These are phyloP conservation scores for Hesperophylax magnus DNA, from an alignment of 1,140 invertebrate genomes.

Conservation along the genomic window DNA sequence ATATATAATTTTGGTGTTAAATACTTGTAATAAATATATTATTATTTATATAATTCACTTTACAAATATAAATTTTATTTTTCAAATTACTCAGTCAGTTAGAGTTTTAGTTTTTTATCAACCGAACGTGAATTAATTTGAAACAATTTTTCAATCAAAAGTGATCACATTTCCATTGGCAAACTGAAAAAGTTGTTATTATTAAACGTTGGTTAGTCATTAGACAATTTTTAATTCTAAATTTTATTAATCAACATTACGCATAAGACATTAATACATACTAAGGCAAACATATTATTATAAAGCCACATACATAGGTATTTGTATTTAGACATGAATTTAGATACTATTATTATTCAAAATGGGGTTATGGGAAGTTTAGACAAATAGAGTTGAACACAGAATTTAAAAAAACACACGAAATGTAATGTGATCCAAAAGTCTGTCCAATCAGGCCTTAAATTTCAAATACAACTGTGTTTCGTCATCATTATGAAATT, in stretches of 20 bases:
- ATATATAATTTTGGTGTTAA: neutral
- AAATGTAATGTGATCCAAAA: too few relatives aligned
- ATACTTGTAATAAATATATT: constrained; percentile 1
- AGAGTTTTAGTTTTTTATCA: neutral
- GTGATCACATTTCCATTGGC: neutral
- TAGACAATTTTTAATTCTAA: neutral
- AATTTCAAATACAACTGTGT: too few relatives aligned
- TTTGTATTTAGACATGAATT: neutral
- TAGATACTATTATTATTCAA: neutral
- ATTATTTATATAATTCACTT: neutral
- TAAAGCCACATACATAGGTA: constrained; percentile 12
- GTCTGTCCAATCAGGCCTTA: too few relatives aligned
- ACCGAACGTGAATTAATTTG: neutral
- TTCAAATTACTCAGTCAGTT: neutral
- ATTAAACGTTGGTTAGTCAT: too few relatives aligned
- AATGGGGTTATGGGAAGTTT: neutral
- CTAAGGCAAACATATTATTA: neutral
- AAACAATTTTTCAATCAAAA: neutral
- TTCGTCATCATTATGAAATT: too few relatives aligned
- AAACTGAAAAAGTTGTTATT: too few relatives aligned
- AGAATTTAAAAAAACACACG: too few relatives aligned
- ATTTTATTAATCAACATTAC: neutral
- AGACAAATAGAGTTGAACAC: too few relatives aligned
- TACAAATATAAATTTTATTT: constrained; percentile 10
- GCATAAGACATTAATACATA: neutral